These are phyloP conservation scores for Stenolophus ochropezus DNA, from an alignment of 2,888 invertebrate genomes.

Conservation along the genomic window DNA sequence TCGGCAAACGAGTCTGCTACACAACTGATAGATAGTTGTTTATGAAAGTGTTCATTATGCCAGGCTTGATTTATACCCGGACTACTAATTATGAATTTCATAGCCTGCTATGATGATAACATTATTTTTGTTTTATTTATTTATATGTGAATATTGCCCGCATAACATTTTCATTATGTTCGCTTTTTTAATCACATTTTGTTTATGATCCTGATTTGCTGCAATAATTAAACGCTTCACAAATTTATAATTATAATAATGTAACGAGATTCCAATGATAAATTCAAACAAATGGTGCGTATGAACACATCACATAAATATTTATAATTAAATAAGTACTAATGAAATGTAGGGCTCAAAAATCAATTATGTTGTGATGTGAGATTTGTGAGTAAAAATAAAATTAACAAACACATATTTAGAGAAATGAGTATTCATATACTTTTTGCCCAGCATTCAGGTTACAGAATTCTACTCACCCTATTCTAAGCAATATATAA, in stretches of 20 bases:
- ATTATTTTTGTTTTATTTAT: constrained; percentile 41
- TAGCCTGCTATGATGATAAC: constrained; percentile 26
- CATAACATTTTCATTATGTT: constrained; percentile 41
- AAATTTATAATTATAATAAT: constrained; percentile 27
- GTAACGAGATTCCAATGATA: not conserved
- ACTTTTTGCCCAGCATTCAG: too few species aligned
- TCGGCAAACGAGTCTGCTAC: constrained; percentile 55
- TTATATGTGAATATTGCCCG: constrained; percentile 24
- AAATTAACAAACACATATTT: too few species aligned
- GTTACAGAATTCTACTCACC: too few species aligned
- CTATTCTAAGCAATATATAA: too few species aligned
- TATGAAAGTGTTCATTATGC: constrained; percentile 50
- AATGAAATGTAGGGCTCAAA: too few species aligned
- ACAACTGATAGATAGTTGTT: constrained; percentile 54
- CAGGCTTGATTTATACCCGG: constrained; percentile 34
- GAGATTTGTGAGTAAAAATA: too few species aligned
- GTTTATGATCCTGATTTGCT: constrained; percentile 21
- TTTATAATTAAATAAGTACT: too few species aligned
- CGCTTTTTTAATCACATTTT: constrained; percentile 21
- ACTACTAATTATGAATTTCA: constrained; percentile 55
- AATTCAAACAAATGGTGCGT: not conserved
- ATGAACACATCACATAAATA: not conserved
- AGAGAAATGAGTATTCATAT: too few species aligned
- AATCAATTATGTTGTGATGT: too few species aligned
- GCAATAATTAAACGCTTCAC: constrained; percentile 32